These are phyloP conservation scores for Cheirogaleus major DNA, from an alignment of 2,797 vertebrate species.

Conservation along the genomic window DNA sequence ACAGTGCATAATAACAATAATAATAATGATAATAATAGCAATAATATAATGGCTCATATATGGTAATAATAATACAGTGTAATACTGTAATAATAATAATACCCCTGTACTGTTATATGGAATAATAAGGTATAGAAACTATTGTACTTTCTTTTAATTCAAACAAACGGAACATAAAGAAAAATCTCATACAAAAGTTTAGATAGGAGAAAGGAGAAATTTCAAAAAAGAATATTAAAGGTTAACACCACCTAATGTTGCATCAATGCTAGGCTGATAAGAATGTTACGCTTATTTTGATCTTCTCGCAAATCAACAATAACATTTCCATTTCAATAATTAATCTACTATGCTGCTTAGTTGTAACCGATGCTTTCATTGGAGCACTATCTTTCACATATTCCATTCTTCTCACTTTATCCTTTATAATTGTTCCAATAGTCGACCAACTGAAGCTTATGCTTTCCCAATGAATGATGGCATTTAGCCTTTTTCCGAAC, in stretches of 20 bases:
- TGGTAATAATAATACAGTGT: neutral
- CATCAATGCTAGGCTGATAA: neutral
- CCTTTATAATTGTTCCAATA: neutral
- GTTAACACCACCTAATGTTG: neutral
- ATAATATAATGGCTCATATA: neutral
- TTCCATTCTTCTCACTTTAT: neutral
- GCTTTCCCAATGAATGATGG: neutral
- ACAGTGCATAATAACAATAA: neutral
- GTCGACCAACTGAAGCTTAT: neutral
- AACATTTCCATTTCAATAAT: neutral
- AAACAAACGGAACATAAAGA: neutral
- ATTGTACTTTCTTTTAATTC: neutral
- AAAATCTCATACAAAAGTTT: neutral
- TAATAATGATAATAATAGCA: neutral
- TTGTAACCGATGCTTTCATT: neutral
- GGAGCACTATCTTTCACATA: neutral
- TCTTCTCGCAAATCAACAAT: neutral
- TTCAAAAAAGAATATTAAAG: neutral
- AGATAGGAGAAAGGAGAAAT: neutral
- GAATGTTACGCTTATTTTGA: neutral
- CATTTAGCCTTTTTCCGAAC: neutral
- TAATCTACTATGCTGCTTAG: neutral
- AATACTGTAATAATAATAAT: neutral
- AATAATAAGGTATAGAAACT: neutral
- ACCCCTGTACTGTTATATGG: neutral